Evolutionary conservation across 2,888 invertebrate species (phyloP).

Genomic region (Gonocerus acuteangulatus): DNA sequence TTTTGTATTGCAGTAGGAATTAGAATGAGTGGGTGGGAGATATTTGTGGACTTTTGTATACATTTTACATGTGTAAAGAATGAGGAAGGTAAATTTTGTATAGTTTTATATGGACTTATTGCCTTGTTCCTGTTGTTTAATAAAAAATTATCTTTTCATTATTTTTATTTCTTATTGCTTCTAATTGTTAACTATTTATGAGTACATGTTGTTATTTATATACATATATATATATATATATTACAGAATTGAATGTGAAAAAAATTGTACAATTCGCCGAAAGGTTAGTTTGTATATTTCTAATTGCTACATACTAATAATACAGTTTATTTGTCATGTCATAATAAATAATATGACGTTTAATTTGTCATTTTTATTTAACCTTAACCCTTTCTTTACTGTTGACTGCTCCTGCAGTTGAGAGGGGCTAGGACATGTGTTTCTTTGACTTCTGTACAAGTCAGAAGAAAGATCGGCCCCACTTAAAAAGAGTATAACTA

Average conservation of each 20-base stretch:
- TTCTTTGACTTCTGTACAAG: no score
- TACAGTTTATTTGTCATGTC: conserved; percentile 16
- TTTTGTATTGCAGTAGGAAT: conserved; percentile 9
- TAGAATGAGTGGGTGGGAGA: neutral
- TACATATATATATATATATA: conserved; percentile 6
- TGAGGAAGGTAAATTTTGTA: conserved; percentile 14
- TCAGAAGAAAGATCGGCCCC: no score
- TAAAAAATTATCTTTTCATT: conserved; percentile 2
- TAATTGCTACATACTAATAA: conserved; percentile 14
- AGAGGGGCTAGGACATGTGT: no score
- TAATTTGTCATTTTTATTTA: conserved; percentile 2
- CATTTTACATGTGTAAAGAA: neutral
- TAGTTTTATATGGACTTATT: conserved; percentile 7
- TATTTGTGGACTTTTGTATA: conserved; percentile 1
- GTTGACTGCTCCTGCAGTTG: no score
- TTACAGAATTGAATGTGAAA: neutral
- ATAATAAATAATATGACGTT: conserved; percentile 19
- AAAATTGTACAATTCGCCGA: conserved; percentile 1
- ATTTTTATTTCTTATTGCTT: conserved; percentile 12
- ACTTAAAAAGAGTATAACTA: no score
- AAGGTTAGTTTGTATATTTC: conserved; percentile 18
- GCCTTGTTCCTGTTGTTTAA: conserved; percentile 10
- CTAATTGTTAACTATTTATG: conserved; percentile 22
- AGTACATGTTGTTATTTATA: conserved; percentile 17
- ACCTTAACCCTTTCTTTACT: no score